phyloP scores from a whole-genome alignment of 2,797 vertebrate genomes.

The Trichosurus vulpecula region DNA sequence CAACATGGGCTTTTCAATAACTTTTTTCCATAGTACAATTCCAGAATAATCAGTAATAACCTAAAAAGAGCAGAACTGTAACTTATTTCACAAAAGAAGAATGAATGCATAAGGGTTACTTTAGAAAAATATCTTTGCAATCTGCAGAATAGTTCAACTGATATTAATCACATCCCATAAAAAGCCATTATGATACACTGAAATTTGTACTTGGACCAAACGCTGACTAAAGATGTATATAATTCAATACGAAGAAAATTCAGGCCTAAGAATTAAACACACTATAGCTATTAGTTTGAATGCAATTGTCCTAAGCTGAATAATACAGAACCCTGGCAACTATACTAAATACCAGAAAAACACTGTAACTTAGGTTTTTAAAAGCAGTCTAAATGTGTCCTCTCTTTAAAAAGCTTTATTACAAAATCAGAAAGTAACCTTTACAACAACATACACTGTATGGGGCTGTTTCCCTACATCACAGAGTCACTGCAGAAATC shows the following conservation, averaged over 20 bases:
- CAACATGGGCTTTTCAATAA: constrained; percentile 48
- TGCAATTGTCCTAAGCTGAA: not conserved
- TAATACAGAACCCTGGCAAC: not conserved
- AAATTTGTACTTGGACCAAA: constrained; percentile 27
- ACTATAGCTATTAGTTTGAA: not conserved
- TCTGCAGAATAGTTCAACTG: constrained; percentile 33
- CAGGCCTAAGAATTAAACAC: constrained; percentile 3
- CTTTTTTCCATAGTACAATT: constrained; percentile 86
- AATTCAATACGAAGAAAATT: constrained; percentile 24
- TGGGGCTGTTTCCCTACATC: not conserved
- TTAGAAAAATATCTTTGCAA: constrained; percentile 32
- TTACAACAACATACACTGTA: constrained; percentile 17
- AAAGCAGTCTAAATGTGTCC: not conserved
- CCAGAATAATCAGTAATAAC: constrained; percentile 92
- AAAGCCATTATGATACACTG: constrained; percentile 14
- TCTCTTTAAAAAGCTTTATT: not conserved
- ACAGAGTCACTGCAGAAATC: not conserved
- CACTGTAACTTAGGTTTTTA: not conserved
- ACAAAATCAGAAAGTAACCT: constrained; percentile 22
- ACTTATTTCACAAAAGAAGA: not conserved
- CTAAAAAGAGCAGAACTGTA: constrained; percentile 79
- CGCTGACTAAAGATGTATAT: not conserved
- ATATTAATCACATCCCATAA: constrained; percentile 42
- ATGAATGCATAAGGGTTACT: not conserved
- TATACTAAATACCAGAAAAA: not conserved